These are phyloP conservation scores for Huso huso DNA, from an alignment of 2,797 vertebrate genomes.

Conservation along the genomic window DNA sequence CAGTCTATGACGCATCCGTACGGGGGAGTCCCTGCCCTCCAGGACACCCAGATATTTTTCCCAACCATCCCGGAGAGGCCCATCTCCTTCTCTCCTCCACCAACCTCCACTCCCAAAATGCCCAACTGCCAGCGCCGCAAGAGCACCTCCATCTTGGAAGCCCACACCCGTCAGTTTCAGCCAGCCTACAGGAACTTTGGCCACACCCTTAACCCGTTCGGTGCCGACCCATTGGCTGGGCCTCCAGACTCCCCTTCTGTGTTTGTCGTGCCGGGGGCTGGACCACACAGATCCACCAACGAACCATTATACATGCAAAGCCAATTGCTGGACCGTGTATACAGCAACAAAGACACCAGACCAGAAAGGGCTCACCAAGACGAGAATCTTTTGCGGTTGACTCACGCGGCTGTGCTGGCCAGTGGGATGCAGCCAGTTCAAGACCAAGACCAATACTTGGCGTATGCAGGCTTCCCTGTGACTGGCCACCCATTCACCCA, in stretches of 20 bases:
- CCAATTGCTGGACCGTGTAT: constrained; percentile 46
- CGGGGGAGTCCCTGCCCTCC: constrained; percentile 71
- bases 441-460: constrained; percentile 81
- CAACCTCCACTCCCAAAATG: constrained; percentile 75
- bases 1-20: constrained; percentile 79
- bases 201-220: constrained; percentile 74
- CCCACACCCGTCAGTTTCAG: constrained; percentile 85
- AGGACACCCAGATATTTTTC: constrained; percentile 84
- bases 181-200: constrained; percentile 76
- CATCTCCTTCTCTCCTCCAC: constrained; percentile 90
- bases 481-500: constrained; percentile 68
- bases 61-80: constrained; percentile 86
- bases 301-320: constrained; percentile 71
- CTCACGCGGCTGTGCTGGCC: constrained; percentile 78
- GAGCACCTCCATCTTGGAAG: constrained; percentile 95
- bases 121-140: constrained; percentile 87
- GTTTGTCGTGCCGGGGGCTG: constrained; percentile 57
- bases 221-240: constrained; percentile 59
- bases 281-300: constrained; percentile 54
- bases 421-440: constrained; percentile 54
- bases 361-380: constrained; percentile 70
- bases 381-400: constrained; percentile 70
- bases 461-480: constrained; percentile 61
- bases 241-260: constrained; percentile 50
- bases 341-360: constrained; percentile 64